Evolutionary conservation across 92 coral and sea anemone genomes (phyloP), one percentile per base, ranked within the genome.

Genomic region (Zoanthus gigantus): DNA sequence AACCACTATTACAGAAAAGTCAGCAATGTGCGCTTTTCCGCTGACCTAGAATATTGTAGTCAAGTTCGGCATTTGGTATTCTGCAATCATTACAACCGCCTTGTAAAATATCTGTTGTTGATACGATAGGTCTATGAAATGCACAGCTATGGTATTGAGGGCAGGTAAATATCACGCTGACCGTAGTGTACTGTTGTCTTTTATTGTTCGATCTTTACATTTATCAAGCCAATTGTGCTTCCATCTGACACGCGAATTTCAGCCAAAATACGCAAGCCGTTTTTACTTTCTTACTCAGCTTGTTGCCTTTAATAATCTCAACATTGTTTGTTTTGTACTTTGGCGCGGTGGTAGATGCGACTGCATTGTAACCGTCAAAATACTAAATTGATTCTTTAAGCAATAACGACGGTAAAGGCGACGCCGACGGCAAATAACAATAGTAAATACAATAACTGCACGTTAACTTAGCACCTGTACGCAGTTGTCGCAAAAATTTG

Each of bases 101-200:
- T 23, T 23, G 23, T 23, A 23, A 23, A 23, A 23, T 23, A 30
- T 92, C 91, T 90, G 86, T 89, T 37, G 92, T 83, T 14, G 89
- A 73, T 47, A 76, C 23, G 23, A 23, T 23, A 23, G 58, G 42
- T 91, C 89, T 5, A 60, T 80, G 13, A 83, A 78, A 85, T 88
- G 89, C 28, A 91, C 89, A 2, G 93, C 91, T 45, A 88, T 45
- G 10, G 90, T 92, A 50, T 85, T 92, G 5, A 89, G 56, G 54
- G 23, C 88, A 89, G 13, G 92, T 89, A 66, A 92, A 92, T 31
- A 92, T 80, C 6, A 92, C 94, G 16, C 92, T 23, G 23, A 23
- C 23, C 88, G 89, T 89, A 92, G 83, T 91, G 85, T 81, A 87
- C 87, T 28, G 78, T 77, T 45, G 72, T 81, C 65, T 87, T 91